Percentiles rank a stretch among this genome's conserved stretches.
These are phyloP conservation scores for Tachina lurida DNA, from an alignment of 2,888 invertebrate species.

Conservation along the genomic window DNA sequence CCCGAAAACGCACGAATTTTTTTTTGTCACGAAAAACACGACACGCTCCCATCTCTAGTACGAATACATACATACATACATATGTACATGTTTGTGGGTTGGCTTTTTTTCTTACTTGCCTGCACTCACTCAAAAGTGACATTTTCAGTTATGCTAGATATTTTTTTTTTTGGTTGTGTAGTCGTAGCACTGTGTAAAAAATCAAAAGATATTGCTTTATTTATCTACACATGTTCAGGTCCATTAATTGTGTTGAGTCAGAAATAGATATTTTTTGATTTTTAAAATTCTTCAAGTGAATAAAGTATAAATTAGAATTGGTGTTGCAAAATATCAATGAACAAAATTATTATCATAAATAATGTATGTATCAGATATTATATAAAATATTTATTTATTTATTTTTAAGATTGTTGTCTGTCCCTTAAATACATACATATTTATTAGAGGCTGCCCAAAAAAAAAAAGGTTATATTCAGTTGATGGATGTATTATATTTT, in stretches of 20 bases:
- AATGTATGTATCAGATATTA: constrained; percentile 17
- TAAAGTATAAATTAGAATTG: constrained; percentile 57
- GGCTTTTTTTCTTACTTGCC: constrained; percentile 44
- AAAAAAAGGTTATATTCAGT: too few relatives aligned
- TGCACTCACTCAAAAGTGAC: constrained; percentile 70
- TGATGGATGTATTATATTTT: too few relatives aligned
- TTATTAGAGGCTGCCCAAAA: too few relatives aligned
- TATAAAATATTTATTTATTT: background rate
- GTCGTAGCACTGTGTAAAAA: constrained; percentile 15
- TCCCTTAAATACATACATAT: background rate
- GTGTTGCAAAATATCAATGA: constrained; percentile 64
- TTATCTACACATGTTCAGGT: constrained; percentile 64
- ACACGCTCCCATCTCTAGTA: too few relatives aligned
- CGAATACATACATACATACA: too few relatives aligned
- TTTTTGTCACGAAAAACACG: too few relatives aligned
- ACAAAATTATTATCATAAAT: constrained; percentile 53
- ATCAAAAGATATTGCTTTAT: constrained; percentile 41
- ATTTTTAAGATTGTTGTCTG: background rate
- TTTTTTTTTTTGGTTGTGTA: constrained; percentile 39
- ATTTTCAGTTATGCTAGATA: constrained; percentile 67
- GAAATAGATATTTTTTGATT: constrained; percentile 40
- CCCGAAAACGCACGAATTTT: too few relatives aligned
- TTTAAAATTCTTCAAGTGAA: constrained; percentile 20
- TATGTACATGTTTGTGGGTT: constrained; percentile 28
- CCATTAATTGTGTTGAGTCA: constrained; percentile 65